Evolutionary conservation across 2,888 invertebrate genomes (phyloP), one percentile per base, ranked within the genome.

Genomic region (Piscicola geometra): DNA sequence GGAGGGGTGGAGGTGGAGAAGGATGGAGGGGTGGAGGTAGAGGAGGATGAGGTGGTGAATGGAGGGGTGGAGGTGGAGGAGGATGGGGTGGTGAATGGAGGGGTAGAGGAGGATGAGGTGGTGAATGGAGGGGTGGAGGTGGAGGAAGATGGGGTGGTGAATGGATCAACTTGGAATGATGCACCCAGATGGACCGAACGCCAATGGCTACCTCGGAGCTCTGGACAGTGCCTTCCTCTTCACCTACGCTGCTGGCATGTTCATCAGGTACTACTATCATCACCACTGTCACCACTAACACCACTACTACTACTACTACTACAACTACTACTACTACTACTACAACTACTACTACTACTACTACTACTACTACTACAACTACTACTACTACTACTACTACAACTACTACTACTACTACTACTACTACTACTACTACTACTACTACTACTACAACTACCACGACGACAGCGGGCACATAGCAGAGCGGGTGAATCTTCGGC

Each of bases 231-330:
- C 94, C 0, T 97, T 94, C 85, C 88, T 97, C 0, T 93, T 96
- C 85, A 90, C 92, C 0, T 97, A 97, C 84, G 96, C 96, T 0
- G 89, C 90, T 75, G 92, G 94, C 78, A 97, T 97, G 97, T 97
- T 96, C 85, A 80, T 88, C 80, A 89, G 89, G 90, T 90, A 81
- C 56, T 75, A 77, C 32, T 67, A 30, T 12, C n/a, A 33, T 21
- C 5, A 12, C 33, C 12, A 68, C 12, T 68, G 12, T 5, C 12
- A 12, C 25, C 12, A 36, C 36, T 35, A 69, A 30, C n/a, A 36
- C 28, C 35, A 70, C 41, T 1, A 1, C n/a, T 33, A 25, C 33
- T 36, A 41, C 41, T 9, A 41, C 21, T 0, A 41, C 35, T 9
- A 30, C 25, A 5, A 64, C 30, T 28, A 12, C 30, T 64, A 64